phyloP scores from a whole-genome alignment of 64 coral and sea anemone genomes.

The Cladopsammia gracilis region DNA sequence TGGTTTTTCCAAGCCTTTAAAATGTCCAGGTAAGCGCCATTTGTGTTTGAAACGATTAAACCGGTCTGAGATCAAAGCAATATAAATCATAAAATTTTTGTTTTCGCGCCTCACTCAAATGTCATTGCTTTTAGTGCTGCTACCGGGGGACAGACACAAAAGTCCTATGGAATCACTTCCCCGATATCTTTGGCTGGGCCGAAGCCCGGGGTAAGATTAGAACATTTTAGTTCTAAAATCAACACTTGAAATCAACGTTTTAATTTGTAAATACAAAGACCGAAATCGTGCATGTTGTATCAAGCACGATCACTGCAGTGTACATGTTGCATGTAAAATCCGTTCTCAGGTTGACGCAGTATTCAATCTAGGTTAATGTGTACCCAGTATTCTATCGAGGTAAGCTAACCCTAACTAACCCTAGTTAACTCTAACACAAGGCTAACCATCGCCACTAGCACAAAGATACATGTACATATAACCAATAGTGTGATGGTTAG shows the following conservation, averaged over 20 bases:
- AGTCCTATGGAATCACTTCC: constrained; percentile 88
- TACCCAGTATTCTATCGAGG: too few relatives aligned
- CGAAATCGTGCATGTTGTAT: too few relatives aligned
- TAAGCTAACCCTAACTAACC: too few relatives aligned
- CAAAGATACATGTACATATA: too few relatives aligned
- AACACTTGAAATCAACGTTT: neutral
- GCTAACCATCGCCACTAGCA: too few relatives aligned
- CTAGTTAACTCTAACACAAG: too few relatives aligned
- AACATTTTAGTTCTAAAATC: neutral
- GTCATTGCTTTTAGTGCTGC: constrained; percentile 28
- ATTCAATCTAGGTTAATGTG: too few relatives aligned
- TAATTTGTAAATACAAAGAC: too few relatives aligned
- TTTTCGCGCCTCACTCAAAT: neutral
- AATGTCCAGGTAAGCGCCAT: constrained; percentile 85
- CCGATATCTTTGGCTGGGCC: constrained; percentile 89
- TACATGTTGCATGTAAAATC: too few relatives aligned
- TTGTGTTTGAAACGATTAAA: neutral
- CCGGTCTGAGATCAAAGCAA: neutral
- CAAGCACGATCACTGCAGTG: too few relatives aligned
- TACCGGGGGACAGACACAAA: constrained; percentile 68
- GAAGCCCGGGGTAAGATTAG: constrained; percentile 76
- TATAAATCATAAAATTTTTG: neutral
- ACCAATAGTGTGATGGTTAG: too few relatives aligned
- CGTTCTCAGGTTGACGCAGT: too few relatives aligned
- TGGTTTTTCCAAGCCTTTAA: constrained; percentile 27